phyloP scores from a whole-genome alignment of 1,140 invertebrate genomes.

The Nebria ingens region DNA sequence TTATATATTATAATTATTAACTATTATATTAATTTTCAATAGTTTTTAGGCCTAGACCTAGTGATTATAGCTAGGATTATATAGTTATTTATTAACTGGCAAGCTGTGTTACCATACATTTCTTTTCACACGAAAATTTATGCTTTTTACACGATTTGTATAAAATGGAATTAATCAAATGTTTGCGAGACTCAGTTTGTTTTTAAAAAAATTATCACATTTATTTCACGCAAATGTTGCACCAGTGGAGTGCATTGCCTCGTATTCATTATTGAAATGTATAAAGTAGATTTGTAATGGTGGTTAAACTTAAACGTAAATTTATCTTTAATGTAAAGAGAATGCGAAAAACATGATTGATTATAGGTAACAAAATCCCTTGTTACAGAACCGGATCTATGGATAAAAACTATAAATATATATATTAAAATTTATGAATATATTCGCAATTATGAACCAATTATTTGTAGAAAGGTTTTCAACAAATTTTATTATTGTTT shows the following conservation, averaged over 20 bases:
- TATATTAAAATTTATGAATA: background rate
- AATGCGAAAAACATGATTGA: background rate
- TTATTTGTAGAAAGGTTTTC: background rate
- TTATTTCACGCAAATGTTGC: no score
- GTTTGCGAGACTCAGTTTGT: background rate
- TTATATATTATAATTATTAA: background rate
- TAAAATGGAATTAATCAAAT: background rate
- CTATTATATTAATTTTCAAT: background rate
- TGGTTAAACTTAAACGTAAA: background rate
- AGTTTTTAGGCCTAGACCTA: background rate
- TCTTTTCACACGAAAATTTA: background rate
- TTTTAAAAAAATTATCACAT: no score
- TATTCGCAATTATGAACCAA: slow-evolving; percentile 7
- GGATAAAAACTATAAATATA: slow-evolving; percentile 3
- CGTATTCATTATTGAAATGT: background rate
- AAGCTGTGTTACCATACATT: slow-evolving; percentile 7
- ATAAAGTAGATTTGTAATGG: background rate
- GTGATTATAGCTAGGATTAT: background rate
- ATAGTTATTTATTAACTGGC: background rate
- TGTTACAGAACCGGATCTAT: background rate
- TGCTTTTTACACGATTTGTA: background rate
- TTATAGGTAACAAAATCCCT: background rate
- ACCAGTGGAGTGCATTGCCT: background rate
- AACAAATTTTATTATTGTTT: background rate
- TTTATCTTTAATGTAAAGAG: background rate